A percentile compares a stretch with the other conserved stretches of the same genome.
These are phyloP conservation scores for Brachymystax lenok DNA, from an alignment of 2,797 vertebrate genomes.

Conservation along the genomic window DNA sequence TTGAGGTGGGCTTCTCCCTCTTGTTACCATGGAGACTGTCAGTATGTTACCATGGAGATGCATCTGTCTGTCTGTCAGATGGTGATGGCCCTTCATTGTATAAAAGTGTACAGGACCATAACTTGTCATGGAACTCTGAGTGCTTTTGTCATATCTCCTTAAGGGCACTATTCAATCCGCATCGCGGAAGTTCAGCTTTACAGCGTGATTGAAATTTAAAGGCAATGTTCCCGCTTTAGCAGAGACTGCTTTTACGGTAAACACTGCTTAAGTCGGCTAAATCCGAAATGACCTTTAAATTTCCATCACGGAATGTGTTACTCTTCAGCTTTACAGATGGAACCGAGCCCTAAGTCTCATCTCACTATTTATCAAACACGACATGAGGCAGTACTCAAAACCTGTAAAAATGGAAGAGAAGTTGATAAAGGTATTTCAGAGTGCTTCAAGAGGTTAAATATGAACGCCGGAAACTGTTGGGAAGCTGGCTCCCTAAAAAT, in stretches of 20 bases:
- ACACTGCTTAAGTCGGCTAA: no score
- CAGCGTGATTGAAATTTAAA: no score
- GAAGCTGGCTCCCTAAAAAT: slow-evolving; percentile 96
- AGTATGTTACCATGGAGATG: slow-evolving; percentile 47
- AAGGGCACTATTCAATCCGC: slow-evolving; percentile 27
- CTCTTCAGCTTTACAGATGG: no score
- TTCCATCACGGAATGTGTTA: no score
- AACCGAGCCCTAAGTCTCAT: slow-evolving; percentile 67
- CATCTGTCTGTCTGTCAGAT: slow-evolving; percentile 32
- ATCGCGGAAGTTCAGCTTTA: no score
- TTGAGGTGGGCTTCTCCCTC: slow-evolving; percentile 37
- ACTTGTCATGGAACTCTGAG: slow-evolving; percentile 70
- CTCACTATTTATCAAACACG: slow-evolving; percentile 84
- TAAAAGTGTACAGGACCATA: slow-evolving; percentile 62
- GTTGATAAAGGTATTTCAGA: slow-evolving; percentile 49
- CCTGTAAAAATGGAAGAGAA: slow-evolving; percentile 53
- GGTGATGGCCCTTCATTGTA: slow-evolving; percentile 43
- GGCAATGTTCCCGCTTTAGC: no score
- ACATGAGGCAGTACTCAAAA: slow-evolving; percentile 54
- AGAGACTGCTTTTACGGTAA: no score
- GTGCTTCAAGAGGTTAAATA: slow-evolving; percentile 63
- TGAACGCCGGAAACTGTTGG: slow-evolving; percentile 74
- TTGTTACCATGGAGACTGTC: slow-evolving; percentile 56
- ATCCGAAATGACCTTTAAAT: no score
- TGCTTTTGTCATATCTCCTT: slow-evolving; percentile 67